Percentiles rank a stretch among this genome's conserved stretches.
Conservation (phyloP, 2,888 invertebrate species). For the Coenonympha glycerion region DNA sequence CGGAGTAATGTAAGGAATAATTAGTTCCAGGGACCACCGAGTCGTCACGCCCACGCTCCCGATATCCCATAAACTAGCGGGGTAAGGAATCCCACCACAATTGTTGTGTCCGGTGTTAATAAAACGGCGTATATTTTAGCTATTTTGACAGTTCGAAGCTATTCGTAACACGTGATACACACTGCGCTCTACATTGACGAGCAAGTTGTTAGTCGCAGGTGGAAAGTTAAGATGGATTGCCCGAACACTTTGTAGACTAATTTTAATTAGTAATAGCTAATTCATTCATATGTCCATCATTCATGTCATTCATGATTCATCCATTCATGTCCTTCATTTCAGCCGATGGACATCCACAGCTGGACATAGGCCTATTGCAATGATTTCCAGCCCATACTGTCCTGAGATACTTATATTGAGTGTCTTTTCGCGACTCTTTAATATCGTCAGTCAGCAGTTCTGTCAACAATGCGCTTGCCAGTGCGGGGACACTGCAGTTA, state of each 20-base stretch:
- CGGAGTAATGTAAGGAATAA: conserved; percentile 37
- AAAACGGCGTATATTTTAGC: conserved; percentile 72
- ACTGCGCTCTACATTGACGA: conserved; percentile 30
- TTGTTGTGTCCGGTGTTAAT: conserved; percentile 70
- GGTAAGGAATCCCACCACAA: conserved; percentile 70
- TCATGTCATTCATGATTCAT: too few relatives aligned
- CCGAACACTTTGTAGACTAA: not conserved
- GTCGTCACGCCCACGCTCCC: conserved; percentile 54
- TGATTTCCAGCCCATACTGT: too few relatives aligned
- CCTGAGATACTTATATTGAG: too few relatives aligned
- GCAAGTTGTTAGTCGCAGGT: not conserved
- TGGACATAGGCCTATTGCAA: too few relatives aligned
- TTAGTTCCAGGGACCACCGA: conserved; percentile 56
- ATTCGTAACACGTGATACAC: conserved; percentile 53
- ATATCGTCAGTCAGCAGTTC: too few relatives aligned
- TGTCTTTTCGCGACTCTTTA: too few relatives aligned
- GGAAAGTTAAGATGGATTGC: not conserved
- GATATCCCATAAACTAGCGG: conserved; percentile 61
- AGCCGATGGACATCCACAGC: too few relatives aligned
- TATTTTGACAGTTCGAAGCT: conserved; percentile 73
- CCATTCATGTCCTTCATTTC: too few relatives aligned
- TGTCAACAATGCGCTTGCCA: too few relatives aligned
- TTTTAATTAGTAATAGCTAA: too few relatives aligned
- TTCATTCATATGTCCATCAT: too few relatives aligned
- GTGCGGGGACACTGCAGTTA: too few relatives aligned